Conservation (phyloP, 1,140 invertebrate genomes). For the Physella acuta region DNA sequence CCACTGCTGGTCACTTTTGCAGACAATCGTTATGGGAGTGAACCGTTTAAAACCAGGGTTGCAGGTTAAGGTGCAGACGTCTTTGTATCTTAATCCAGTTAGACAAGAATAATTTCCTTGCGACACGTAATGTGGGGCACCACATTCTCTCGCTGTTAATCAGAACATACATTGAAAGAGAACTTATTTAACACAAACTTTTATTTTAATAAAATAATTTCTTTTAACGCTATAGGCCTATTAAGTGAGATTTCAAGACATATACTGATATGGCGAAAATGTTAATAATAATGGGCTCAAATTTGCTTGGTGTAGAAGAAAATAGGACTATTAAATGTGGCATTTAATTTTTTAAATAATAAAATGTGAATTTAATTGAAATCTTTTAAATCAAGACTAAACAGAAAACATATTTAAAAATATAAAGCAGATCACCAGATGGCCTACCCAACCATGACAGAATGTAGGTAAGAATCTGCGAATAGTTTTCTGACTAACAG, state of each 20-base stretch:
- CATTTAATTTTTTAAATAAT: too few species aligned
- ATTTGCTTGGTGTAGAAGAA: background rate
- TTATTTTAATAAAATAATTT: background rate
- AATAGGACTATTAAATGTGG: too few species aligned
- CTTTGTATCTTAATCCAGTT: background rate
- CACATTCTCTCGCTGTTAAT: background rate
- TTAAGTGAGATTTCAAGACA: background rate
- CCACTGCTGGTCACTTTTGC: constrained; percentile 3
- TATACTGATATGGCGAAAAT: background rate
- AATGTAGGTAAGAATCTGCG: too few species aligned
- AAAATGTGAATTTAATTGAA: too few species aligned
- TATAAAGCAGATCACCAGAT: too few species aligned
- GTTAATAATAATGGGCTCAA: too few species aligned
- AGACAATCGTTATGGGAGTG: background rate
- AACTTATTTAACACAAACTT: background rate
- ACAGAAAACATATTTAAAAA: too few species aligned
- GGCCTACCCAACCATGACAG: too few species aligned
- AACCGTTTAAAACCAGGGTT: background rate
- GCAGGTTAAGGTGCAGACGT: background rate
- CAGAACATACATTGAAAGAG: background rate
- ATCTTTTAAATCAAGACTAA: too few species aligned
- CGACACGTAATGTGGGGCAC: background rate
- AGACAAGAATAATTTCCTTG: background rate
- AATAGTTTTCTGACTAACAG: too few species aligned
- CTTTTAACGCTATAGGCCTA: background rate